Percentiles rank a stretch among this genome's conserved stretches.
Evolutionary conservation across 2,113 vertebrate genomes (phyloP).

Genomic region (Gobiocypris rarus): DNA sequence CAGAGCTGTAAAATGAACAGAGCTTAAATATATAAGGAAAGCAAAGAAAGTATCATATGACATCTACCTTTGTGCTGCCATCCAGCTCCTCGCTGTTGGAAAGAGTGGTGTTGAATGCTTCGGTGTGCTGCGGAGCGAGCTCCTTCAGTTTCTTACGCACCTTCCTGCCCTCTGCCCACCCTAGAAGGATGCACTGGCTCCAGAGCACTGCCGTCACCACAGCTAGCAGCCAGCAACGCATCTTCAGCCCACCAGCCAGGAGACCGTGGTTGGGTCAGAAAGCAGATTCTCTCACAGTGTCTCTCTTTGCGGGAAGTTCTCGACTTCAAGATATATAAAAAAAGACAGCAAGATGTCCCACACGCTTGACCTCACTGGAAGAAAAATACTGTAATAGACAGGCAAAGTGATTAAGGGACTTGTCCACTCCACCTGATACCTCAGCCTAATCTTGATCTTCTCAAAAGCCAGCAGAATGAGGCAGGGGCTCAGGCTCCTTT

Average conservation of each 20-base stretch:
- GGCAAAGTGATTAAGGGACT: slow-evolving; percentile 33
- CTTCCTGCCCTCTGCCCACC: slow-evolving; percentile 77
- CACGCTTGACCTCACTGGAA: slow-evolving; percentile 14
- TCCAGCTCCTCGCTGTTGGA: slow-evolving; percentile 84
- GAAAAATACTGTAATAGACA: slow-evolving; percentile 33
- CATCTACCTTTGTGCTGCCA: slow-evolving; percentile 74
- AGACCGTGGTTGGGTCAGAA: slow-evolving; percentile 1
- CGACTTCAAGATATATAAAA: background rate
- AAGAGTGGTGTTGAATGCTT: slow-evolving; percentile 80
- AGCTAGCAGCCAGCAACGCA: slow-evolving; percentile 80
- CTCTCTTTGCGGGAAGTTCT: slow-evolving; percentile 20
- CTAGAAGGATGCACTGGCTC: slow-evolving; percentile 78
- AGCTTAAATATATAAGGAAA: background rate
- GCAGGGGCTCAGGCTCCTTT: slow-evolving; percentile 61
- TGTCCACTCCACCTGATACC: slow-evolving; percentile 60
- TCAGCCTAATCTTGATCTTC: slow-evolving; percentile 67
- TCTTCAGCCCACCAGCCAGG: slow-evolving; percentile 66
- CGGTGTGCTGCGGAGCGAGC: slow-evolving; percentile 75
- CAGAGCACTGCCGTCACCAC: slow-evolving; percentile 79
- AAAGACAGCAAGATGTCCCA: slow-evolving; percentile 3
- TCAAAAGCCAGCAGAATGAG: slow-evolving; percentile 58
- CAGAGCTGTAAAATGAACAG: background rate
- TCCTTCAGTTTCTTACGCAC: slow-evolving; percentile 82
- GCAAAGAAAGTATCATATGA: background rate
- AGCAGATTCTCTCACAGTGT: slow-evolving; percentile 29